phyloP scores from a whole-genome alignment of 2,888 invertebrate genomes.

The Molorchus minor region DNA sequence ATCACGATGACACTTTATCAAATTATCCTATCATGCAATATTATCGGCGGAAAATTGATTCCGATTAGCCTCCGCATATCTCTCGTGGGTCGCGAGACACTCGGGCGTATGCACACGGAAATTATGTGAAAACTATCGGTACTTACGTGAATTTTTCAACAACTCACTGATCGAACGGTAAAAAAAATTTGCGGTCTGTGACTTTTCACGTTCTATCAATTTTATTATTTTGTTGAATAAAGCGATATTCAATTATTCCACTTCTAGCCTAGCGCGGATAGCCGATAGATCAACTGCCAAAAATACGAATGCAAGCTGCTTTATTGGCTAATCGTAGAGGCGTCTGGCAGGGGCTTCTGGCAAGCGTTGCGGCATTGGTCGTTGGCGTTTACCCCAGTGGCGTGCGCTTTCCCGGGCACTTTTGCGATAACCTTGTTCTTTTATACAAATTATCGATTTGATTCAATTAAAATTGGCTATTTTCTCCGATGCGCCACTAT shows the following conservation, averaged over 20 bases:
- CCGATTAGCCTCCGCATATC: constrained; percentile 34
- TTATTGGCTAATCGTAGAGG: constrained; percentile 56
- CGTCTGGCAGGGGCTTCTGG: constrained; percentile 64
- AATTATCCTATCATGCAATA: constrained; percentile 55
- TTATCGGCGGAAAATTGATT: constrained; percentile 53
- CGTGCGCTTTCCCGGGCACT: constrained; percentile 31
- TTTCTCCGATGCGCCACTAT: neutral
- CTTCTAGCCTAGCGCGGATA: constrained; percentile 53
- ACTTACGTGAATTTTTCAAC: constrained; percentile 62
- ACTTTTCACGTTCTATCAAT: constrained; percentile 54
- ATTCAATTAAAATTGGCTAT: constrained; percentile 13
- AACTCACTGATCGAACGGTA: constrained; percentile 49
- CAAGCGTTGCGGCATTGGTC: constrained; percentile 48
- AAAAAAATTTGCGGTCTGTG: constrained; percentile 46
- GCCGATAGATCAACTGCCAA: constrained; percentile 56
- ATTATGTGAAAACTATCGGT: constrained; percentile 32
- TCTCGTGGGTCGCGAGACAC: constrained; percentile 16
- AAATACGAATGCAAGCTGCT: constrained; percentile 47
- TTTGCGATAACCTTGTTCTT: constrained; percentile 7
- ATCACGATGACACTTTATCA: constrained; percentile 46
- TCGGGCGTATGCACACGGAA: constrained; percentile 13
- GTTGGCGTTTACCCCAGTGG: constrained; percentile 37
- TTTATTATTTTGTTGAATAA: constrained; percentile 57
- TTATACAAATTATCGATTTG: constrained; percentile 18
- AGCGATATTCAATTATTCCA: constrained; percentile 61